These are phyloP conservation scores for Microplitis manilae DNA, from an alignment of 2,888 invertebrate genomes.

Conservation along the genomic window DNA sequence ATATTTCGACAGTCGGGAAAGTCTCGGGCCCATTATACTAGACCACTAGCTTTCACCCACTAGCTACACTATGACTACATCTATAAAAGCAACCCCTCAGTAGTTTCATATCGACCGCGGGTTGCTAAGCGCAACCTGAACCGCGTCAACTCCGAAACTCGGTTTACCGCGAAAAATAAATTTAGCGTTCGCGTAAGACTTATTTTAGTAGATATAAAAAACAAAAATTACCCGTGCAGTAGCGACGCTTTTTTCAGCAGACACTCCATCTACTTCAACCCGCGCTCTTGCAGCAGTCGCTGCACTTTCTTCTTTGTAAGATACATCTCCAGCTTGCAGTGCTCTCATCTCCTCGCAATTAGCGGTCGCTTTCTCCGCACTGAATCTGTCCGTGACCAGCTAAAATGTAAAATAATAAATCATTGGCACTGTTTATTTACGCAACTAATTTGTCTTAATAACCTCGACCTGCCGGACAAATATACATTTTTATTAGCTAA, in stretches of 20 bases:
- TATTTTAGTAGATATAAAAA: not conserved
- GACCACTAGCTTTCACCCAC: no score
- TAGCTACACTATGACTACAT: no score
- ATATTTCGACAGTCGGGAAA: no score
- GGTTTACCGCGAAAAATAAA: no score
- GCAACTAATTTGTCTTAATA: slow-evolving; percentile 5
- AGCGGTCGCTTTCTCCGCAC: slow-evolving; percentile 83
- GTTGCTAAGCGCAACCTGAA: no score
- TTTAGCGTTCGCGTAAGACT: no score
- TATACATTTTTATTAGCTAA: slow-evolving; percentile 37
- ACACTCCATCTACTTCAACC: slow-evolving; percentile 87
- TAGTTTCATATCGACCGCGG: no score
- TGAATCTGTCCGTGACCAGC: slow-evolving; percentile 86
- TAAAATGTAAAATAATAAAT: slow-evolving; percentile 51
- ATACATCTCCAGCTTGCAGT: slow-evolving; percentile 86
- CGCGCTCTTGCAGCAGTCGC: slow-evolving; percentile 85
- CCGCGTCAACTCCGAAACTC: no score
- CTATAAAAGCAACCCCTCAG: no score
- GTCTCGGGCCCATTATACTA: no score
- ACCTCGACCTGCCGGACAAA: slow-evolving; percentile 58
- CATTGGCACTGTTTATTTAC: slow-evolving; percentile 21
- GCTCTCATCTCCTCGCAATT: slow-evolving; percentile 82
- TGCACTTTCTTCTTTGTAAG: slow-evolving; percentile 85
- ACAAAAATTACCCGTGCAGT: slow-evolving; percentile 80
- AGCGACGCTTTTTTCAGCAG: slow-evolving; percentile 88